Base-by-base conservation (phyloP, 2,797 vertebrate species). In the Phalanger gymnotis region DNA sequence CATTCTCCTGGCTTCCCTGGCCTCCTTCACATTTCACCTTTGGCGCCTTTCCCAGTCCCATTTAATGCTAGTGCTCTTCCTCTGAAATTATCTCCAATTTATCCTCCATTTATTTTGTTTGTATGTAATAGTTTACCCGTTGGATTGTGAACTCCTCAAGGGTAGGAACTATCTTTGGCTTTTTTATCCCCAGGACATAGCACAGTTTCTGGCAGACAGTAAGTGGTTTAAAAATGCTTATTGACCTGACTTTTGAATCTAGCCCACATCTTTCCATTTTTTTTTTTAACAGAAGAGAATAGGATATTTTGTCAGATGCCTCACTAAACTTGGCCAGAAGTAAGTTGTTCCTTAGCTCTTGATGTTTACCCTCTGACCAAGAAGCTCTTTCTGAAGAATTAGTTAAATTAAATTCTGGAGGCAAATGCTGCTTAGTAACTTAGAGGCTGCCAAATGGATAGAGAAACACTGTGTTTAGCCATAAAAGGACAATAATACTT, bases 351-450 rank as follows among this genome's bases (percentile, higher is more conserved):
- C 6, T 81, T 81, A 81, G 66, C n/a, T 47, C 2, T 40, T 81
- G 2, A 57, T 66, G 14, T 94, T 54, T 57, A 11, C 87, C 16
- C 4, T 31, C 0, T 73, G 54, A 47, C 54, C 57, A 94, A 92
- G 92, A 96, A 53, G 66, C 40, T 54, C 40, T 92, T 93, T 91
- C 89, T 81, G 93, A 95, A 95, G 66, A 93, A 90, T 73, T 90
- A 53, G 40, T 57, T 28, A 9, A 54, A 93, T 90, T 81, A 52
- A 92, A n/a, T 4, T 28, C 22, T 22, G 14, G 53, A 13, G n/a
- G 55, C 54, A 51, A 40, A 54, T 58, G 25, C 57, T 87, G 53
- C 56, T 54, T n/a, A 57, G 27, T 61, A 51, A 51, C 30, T n/a
- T 16, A 9, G 25, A 55, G 51, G 1, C 9, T 40, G n/a, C 16